Percentiles rank a stretch among this genome's conserved stretches.
phyloP scores from a whole-genome alignment of 2,888 invertebrate genomes.

The Chrysolina haemoptera region DNA sequence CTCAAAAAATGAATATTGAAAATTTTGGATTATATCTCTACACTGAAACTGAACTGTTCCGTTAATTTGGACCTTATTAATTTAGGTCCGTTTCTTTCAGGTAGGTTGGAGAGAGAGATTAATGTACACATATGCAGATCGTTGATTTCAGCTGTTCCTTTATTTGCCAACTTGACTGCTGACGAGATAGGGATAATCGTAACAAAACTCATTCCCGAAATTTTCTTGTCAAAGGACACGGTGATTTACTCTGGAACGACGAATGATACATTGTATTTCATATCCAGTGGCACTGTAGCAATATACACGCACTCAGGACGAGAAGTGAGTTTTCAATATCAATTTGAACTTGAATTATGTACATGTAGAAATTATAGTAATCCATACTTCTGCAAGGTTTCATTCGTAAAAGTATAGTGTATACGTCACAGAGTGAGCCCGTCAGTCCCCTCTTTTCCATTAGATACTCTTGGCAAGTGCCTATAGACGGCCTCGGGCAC shows the following conservation, averaged over 20 bases:
- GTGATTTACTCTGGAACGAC: conserved; percentile 74
- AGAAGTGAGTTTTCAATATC: conserved; percentile 68
- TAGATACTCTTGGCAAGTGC: too few species aligned
- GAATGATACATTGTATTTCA: conserved; percentile 78
- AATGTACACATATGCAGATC: conserved; percentile 72
- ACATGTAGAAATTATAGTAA: too few species aligned
- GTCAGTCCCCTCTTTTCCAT: too few species aligned
- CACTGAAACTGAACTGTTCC: too few species aligned
- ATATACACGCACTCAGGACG: conserved; percentile 75
- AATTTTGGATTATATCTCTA: too few species aligned
- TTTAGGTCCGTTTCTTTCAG: conserved; percentile 45
- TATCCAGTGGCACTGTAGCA: conserved; percentile 76
- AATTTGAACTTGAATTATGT: not conserved
- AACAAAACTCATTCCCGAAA: conserved; percentile 72
- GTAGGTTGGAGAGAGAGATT: conserved; percentile 70
- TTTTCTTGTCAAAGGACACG: conserved; percentile 75
- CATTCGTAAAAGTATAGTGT: too few species aligned
- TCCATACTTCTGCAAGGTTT: too few species aligned
- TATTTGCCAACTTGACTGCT: conserved; percentile 72
- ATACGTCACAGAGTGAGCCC: too few species aligned
- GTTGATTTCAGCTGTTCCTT: conserved; percentile 72
- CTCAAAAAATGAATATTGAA: too few species aligned
- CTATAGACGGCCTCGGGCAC: too few species aligned
- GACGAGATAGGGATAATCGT: conserved; percentile 71
- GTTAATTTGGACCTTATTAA: too few species aligned